These are phyloP conservation scores for Alouatta palliata DNA, from an alignment of 2,113 vertebrate genomes.

Conservation along the genomic window DNA sequence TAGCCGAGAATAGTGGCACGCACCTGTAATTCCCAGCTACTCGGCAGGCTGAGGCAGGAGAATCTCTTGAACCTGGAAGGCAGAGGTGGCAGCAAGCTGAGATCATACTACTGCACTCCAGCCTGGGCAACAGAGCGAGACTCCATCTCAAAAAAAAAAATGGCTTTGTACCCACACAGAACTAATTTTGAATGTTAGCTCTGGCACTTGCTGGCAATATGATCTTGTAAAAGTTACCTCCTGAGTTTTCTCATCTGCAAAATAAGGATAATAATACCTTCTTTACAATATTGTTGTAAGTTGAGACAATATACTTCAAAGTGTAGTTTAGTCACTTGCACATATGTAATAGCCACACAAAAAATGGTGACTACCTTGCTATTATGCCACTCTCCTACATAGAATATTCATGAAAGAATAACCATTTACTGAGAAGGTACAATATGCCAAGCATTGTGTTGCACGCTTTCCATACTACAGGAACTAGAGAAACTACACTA, in stretches of 20 bases:
- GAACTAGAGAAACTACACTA: background rate
- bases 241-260: constrained; percentile 1
- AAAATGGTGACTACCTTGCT: background rate
- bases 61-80: no score
- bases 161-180: background rate
- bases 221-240: background rate
- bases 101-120: no score
- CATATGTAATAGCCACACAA: background rate
- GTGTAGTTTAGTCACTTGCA: background rate
- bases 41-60: no score
- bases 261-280: background rate
- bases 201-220: background rate
- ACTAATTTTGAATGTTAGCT: background rate
- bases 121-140: no score
- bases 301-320: background rate
- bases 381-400: background rate
- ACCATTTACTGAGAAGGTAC: background rate
- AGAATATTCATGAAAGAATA: background rate
- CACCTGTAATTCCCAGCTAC: no score
- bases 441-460: background rate
- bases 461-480: background rate
- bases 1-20: no score
- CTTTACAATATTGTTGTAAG: background rate
- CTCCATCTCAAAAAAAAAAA: background rate
- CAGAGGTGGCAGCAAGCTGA: no score